Conservation (phyloP, 2,797 vertebrate genomes). For the Diplodus puntazzo region DNA sequence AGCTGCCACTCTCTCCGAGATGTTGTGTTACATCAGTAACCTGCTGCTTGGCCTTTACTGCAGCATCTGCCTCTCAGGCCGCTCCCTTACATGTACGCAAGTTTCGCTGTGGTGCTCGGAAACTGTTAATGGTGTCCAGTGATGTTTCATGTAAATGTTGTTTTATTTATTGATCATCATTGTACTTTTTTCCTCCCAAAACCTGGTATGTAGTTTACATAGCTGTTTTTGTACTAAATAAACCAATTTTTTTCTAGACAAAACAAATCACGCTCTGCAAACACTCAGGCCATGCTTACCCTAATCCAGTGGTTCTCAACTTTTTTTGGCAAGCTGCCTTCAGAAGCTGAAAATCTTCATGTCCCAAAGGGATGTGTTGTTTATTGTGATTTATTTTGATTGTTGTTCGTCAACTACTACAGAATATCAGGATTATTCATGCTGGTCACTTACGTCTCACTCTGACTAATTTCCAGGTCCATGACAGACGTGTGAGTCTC, state of each 20-base stretch:
- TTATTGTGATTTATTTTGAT: not conserved
- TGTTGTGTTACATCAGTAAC: slow-evolving; percentile 41
- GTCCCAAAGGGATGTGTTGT: not conserved
- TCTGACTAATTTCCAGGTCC: slow-evolving; percentile 84
- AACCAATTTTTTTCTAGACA: not conserved
- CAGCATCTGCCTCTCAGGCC: slow-evolving; percentile 31
- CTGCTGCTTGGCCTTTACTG: slow-evolving; percentile 44
- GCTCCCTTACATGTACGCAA: slow-evolving; percentile 17
- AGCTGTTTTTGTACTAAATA: not conserved
- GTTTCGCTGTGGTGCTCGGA: not conserved
- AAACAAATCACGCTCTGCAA: not conserved
- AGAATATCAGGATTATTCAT: not conserved
- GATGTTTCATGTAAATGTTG: slow-evolving; percentile 13
- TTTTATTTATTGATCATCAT: slow-evolving; percentile 15
- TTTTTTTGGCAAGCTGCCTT: too few relatives aligned
- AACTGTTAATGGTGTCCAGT: slow-evolving; percentile 21
- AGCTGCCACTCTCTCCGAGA: slow-evolving; percentile 50
- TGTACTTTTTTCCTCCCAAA: not conserved
- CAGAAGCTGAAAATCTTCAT: too few relatives aligned
- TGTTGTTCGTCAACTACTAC: not conserved
- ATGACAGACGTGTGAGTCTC: slow-evolving; percentile 88
- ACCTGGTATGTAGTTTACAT: not conserved
- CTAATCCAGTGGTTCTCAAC: not conserved
- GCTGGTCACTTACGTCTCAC: slow-evolving; percentile 20
- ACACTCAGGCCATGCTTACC: not conserved